These are phyloP conservation scores for Sisor rabdophorus DNA, from an alignment of 2,113 vertebrate species.

Conservation along the genomic window DNA sequence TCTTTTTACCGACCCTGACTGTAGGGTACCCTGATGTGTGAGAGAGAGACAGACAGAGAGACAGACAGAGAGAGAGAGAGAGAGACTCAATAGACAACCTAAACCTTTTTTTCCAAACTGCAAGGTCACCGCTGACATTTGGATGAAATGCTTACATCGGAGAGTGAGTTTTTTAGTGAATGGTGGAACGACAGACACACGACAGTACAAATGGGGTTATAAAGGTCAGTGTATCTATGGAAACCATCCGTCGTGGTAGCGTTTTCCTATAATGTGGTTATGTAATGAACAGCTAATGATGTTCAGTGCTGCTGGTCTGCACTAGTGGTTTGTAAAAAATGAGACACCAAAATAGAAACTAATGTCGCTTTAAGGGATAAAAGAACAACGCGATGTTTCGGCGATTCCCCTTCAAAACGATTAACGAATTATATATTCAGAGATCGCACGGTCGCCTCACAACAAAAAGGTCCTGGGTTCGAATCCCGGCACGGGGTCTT, in stretches of 20 bases:
- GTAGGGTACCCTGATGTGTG: too few species aligned
- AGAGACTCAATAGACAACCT: neutral
- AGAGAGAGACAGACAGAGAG: too few species aligned
- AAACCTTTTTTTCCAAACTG: neutral
- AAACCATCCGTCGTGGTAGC: neutral
- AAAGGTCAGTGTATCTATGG: neutral
- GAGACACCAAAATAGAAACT: neutral
- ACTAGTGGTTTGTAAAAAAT: neutral
- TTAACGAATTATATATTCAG: too few species aligned
- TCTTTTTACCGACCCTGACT: too few species aligned
- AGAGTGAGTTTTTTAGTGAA: neutral
- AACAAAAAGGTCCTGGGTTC: too few species aligned
- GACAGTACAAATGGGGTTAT: neutral
- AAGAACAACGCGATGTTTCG: neutral
- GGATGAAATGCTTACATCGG: neutral
- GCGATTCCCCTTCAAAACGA: too few species aligned
- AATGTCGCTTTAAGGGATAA: constrained; percentile 21
- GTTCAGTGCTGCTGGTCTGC: neutral
- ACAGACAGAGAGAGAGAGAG: too few species aligned
- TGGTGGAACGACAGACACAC: neutral
- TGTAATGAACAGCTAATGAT: constrained; percentile 14
- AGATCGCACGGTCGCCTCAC: too few species aligned
- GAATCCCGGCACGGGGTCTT: too few species aligned
- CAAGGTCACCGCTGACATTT: constrained; percentile 8
- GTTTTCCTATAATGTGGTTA: neutral